Base-by-base conservation (phyloP, 2,888 invertebrate genomes). In the Eristalis tenax region DNA sequence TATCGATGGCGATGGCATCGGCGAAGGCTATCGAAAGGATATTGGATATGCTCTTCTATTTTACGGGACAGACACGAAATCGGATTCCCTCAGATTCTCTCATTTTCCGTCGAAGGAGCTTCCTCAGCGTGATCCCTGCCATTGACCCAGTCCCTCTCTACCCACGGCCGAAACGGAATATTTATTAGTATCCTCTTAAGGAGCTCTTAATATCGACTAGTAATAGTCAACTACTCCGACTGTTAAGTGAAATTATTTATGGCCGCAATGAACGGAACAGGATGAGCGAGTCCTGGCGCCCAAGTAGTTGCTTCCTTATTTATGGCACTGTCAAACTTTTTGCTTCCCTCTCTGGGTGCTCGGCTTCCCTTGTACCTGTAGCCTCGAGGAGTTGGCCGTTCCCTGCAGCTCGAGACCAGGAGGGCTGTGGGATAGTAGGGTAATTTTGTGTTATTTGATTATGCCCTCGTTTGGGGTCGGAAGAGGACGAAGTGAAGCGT, bases 111-210 rank as follows among this genome's bases (percentile, higher is more conserved):
- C 76, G 35, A 18, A 50, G 50, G 18, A 50, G 50, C 50, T n/a
- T 66, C 65, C 64, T 71, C 71, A n/a, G 57, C 38, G 38, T 40
- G 40, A 40, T 68, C 71, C 40, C 71, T 75, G 43, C 43, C 40
- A 4, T 1, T 63, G 38, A 43, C 57, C 43, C 10, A 32, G 4
- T 43, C 13, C 56, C 32, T 11, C 15, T 38, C 26, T 26, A 4
- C 10, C n/a, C 22, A 35, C n/a, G 15, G 18, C 32, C 32, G 69
- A 50, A 86, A 40, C 70, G 74, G 57, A 83, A 83, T 83, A 86
- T 86, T 86, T 86, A 86, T 86, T 83, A 83, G 86, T 83, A 79
- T 87, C 87, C 79, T 56, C 79, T 76, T 83, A 83, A 87, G 83
- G 79, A 87, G 75, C 87, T 87, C 75, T 76, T 87, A 87, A 87